A percentile compares a stretch with the other conserved stretches of the same genome.
Conservation (phyloP, 2,113 vertebrate species). For the Notechis scutatus region DNA sequence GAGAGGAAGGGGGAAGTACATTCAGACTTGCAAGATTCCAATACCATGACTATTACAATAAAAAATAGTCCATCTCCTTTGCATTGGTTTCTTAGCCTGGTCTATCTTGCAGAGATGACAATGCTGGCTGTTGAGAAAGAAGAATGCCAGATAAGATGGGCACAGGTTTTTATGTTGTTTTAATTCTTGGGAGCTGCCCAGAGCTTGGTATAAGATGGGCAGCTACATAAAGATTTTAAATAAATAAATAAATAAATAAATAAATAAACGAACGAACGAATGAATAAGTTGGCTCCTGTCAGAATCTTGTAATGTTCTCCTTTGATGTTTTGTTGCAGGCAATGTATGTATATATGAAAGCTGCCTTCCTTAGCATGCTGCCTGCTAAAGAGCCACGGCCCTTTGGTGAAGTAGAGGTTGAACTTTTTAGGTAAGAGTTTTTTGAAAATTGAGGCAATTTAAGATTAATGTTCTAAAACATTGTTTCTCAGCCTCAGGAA, state of each 20-base stretch:
- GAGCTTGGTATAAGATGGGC: not conserved
- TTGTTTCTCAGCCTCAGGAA: not conserved
- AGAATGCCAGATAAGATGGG: not conserved
- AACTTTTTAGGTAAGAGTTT: slow-evolving; percentile 80
- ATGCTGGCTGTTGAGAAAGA: not conserved
- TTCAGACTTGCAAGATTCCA: not conserved
- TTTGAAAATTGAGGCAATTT: not conserved
- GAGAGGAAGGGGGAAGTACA: not conserved
- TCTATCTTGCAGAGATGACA: not conserved
- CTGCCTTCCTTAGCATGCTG: slow-evolving; percentile 91
- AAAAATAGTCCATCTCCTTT: not conserved
- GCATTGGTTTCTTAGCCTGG: not conserved
- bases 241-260: not conserved
- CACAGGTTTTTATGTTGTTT: not conserved
- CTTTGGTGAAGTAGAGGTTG: slow-evolving; percentile 79
- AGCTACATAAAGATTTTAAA: not conserved
- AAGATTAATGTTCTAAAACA: not conserved
- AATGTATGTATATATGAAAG: slow-evolving; percentile 93
- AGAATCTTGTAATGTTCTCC: not conserved
- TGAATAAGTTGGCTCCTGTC: not conserved
- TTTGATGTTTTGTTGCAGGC: slow-evolving; percentile 66
- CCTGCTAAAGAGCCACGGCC: slow-evolving; percentile 79
- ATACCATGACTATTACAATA: not conserved
- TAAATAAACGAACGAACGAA: not conserved
- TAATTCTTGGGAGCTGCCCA: not conserved